Evolutionary conservation across 2,113 vertebrate genomes (phyloP).

Genomic region (Suncus etruscus): DNA sequence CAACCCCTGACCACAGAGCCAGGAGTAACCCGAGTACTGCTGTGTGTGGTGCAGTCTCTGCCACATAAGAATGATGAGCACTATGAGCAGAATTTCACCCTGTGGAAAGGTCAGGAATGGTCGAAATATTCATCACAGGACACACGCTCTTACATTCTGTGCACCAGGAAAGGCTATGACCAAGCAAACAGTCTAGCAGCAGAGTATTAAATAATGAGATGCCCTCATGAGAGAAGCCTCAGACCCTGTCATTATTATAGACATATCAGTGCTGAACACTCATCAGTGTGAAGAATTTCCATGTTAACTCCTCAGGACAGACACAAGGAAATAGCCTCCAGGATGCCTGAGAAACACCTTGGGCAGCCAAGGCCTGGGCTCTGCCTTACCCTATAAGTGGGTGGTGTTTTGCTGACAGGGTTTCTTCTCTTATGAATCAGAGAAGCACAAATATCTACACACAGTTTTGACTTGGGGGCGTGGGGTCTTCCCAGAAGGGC

Average conservation of each 20-base stretch:
- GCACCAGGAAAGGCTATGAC: background rate
- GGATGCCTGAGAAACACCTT: background rate
- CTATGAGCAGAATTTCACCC: background rate
- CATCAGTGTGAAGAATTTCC: too few species aligned
- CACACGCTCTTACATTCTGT: too few species aligned
- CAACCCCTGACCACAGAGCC: too few species aligned
- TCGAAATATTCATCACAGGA: too few species aligned
- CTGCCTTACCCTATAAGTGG: background rate
- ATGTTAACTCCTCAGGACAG: too few species aligned
- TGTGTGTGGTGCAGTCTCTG: too few species aligned
- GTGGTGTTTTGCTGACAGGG: background rate
- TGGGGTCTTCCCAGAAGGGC: too few species aligned
- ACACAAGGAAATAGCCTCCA: conserved; percentile 27
- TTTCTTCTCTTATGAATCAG: conserved; percentile 24
- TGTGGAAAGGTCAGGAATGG: background rate
- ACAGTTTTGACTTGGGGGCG: background rate
- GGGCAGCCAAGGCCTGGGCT: background rate
- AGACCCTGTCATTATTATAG: background rate
- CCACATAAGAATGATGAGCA: background rate
- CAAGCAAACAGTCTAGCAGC: background rate
- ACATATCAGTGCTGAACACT: too few species aligned
- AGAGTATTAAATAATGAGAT: background rate
- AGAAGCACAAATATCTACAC: background rate
- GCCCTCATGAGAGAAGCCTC: background rate
- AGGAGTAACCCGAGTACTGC: too few species aligned